phyloP scores from a whole-genome alignment of 2,113 vertebrate genomes.

The Eidolon helvum region DNA sequence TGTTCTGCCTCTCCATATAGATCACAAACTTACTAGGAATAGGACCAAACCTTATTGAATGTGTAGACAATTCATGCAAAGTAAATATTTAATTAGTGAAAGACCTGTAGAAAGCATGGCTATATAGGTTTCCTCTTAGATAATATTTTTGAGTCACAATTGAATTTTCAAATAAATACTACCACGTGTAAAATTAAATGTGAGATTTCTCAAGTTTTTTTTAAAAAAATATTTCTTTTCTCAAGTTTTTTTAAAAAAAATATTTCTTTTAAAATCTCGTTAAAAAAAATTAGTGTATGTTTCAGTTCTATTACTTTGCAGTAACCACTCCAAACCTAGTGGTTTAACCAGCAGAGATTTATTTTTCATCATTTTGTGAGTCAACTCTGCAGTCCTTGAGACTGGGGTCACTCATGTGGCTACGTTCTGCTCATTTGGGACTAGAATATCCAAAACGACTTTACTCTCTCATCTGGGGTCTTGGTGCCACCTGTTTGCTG shows the following conservation, averaged over 20 bases:
- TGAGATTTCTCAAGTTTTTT: not conserved
- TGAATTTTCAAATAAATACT: slow-evolving; percentile 35
- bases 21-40: not conserved
- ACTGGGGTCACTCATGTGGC: not conserved
- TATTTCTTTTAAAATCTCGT: not conserved
- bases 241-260: not conserved
- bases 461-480: not conserved
- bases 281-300: not conserved
- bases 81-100: not conserved
- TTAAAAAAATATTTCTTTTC: not conserved
- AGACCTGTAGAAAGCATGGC: not conserved
- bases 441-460: not conserved
- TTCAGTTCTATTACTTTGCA: slow-evolving; percentile 13
- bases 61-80: not conserved
- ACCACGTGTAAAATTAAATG: not conserved
- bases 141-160: slow-evolving; percentile 8
- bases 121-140: not conserved
- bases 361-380: not conserved
- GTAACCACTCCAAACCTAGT: not conserved
- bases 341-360: not conserved
- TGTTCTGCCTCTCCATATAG: not conserved
- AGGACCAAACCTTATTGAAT: not conserved
- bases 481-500: not conserved
- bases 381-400: not conserved
- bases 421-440: not conserved